Percentiles rank a stretch among this genome's conserved stretches.
Evolutionary conservation across 2,888 invertebrate genomes (phyloP).

Genomic region (Metallyticus violacea): DNA sequence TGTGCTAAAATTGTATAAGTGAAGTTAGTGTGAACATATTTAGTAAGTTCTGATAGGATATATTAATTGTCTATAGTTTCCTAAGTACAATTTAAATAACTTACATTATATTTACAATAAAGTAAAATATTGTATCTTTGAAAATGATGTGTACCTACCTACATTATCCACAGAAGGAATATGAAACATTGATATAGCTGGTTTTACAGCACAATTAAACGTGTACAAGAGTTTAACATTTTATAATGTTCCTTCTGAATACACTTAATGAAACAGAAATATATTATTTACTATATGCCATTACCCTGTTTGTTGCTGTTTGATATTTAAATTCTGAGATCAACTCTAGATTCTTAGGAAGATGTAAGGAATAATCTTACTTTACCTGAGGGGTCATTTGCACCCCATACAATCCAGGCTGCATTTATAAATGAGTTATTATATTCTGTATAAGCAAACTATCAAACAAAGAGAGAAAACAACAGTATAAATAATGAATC

Average conservation of each 20-base stretch:
- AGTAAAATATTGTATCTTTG: too few species aligned
- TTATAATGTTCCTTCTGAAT: not conserved
- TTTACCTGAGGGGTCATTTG: not conserved
- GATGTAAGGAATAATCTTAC: not conserved
- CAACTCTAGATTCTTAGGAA: not conserved
- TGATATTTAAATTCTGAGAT: not conserved
- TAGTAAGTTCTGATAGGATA: too few species aligned
- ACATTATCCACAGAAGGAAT: not conserved
- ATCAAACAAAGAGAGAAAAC: too few species aligned
- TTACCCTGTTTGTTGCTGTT: not conserved
- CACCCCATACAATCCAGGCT: not conserved
- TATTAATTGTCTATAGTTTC: too few species aligned
- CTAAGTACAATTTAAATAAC: too few species aligned
- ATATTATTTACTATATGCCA: not conserved
- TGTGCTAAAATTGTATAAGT: too few species aligned
- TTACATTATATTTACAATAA: too few species aligned
- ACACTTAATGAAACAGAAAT: not conserved
- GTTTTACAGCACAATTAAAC: not conserved
- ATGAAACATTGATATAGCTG: not conserved
- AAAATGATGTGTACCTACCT: too few species aligned
- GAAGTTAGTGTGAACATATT: too few species aligned
- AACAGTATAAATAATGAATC: too few species aligned
- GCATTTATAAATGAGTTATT: not conserved
- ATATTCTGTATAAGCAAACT: not conserved
- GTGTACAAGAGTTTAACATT: too few species aligned